Base-by-base conservation (phyloP, 2,888 invertebrate species). In the Azorinus chamasolen region DNA sequence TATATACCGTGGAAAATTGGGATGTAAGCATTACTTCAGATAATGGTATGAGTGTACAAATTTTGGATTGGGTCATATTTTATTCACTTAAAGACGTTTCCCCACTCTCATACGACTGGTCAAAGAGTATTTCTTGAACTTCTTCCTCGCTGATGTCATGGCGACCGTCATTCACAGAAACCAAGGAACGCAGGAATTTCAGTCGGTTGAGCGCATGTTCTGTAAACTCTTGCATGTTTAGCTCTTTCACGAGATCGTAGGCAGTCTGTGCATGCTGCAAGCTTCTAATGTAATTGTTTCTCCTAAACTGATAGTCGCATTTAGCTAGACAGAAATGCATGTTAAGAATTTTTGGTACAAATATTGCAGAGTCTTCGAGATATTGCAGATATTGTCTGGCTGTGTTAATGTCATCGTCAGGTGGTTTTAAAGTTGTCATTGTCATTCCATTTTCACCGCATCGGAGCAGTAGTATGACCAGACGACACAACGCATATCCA, bases 381-480 rank as follows among this genome's bases (percentile, higher is more conserved):
- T 80, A 64, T 12, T 69, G 61, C 1, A 84, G 20, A 43, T 79
- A 80, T 5, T 63, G 48, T n/a, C 66, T 74, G 14, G 82, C 82
- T 3, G 61, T 41, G 14, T 61, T 50, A 10, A 80, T 39, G 48
- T 84, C 79, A 24, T 79, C 78, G 41, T 39, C 25, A 0, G 70
- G 50, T 3, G 79, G 78, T 10, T 58, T 43, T 2, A 82, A 48
- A 1, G 50, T n/a, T 12, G 66, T 69, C 82, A 84, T 84, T 10
- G 82, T 82, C 46, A 64, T 43, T 6, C 84, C 84, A 53, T 80
- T 82, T 32, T 84, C 82, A 1, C 80, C 79, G 59, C 84, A 84
- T 14, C 79, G 65, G 20, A 84, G 48, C 12, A 82, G 57, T 22
- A 84, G 61, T 16, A 84, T 71, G 0, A 64, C 69, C 10, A 84